Conservation (phyloP, 2,888 invertebrate genomes). For the Epirrhoe alternata region DNA sequence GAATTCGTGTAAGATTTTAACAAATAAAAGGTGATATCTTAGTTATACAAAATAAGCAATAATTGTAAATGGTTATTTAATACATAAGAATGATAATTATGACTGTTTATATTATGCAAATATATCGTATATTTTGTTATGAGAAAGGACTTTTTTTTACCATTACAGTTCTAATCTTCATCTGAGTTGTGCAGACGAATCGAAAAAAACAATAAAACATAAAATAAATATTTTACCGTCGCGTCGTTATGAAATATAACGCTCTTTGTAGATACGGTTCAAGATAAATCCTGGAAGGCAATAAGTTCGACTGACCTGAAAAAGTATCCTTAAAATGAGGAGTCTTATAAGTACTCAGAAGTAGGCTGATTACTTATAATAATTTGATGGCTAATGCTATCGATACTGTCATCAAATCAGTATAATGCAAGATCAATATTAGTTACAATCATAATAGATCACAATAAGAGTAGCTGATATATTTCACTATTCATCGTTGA, state of each 20-base stretch:
- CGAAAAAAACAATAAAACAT: too few relatives aligned
- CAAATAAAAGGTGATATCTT: neutral
- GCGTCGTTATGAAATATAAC: too few relatives aligned
- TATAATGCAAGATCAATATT: slow-evolving; percentile 6
- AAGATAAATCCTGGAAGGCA: too few relatives aligned
- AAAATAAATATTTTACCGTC: too few relatives aligned
- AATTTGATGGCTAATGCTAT: neutral
- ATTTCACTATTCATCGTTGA: neutral
- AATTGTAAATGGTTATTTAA: slow-evolving; percentile 9
- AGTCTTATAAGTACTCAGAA: too few relatives aligned
- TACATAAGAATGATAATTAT: neutral
- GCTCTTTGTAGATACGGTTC: too few relatives aligned
- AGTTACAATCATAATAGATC: slow-evolving; percentile 7
- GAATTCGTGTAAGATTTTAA: neutral
- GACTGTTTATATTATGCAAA: neutral
- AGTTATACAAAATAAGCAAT: slow-evolving; percentile 26
- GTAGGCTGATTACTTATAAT: too few relatives aligned
- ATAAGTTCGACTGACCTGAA: too few relatives aligned
- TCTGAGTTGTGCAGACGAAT: too few relatives aligned
- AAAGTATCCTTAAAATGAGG: too few relatives aligned
- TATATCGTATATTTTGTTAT: slow-evolving; percentile 12
- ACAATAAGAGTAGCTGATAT: slow-evolving; percentile 1
- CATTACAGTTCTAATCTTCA: too few relatives aligned
- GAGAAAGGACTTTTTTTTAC: neutral
- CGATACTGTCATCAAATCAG: slow-evolving; percentile 16